A percentile compares a stretch with the other conserved stretches of the same genome.
Evolutionary conservation across 92 coral and sea anemone genomes (phyloP).

Genomic region (Metridium senile): DNA sequence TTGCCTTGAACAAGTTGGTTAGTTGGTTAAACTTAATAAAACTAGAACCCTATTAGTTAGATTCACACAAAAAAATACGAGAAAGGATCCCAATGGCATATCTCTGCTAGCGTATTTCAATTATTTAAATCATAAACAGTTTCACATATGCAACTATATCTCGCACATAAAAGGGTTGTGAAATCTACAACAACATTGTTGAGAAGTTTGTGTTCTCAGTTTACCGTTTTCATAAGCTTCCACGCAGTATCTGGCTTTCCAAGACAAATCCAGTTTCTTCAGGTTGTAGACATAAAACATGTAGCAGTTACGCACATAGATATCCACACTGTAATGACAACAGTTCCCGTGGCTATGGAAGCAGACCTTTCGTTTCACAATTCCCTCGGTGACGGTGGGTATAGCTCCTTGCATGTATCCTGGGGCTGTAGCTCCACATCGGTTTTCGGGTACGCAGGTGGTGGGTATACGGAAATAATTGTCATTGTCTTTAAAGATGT

Average conservation of each 20-base stretch:
- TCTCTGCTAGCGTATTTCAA: too few relatives aligned
- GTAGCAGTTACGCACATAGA: conserved; percentile 35
- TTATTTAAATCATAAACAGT: too few relatives aligned
- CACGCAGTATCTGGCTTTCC: conserved; percentile 34
- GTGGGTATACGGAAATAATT: conserved; percentile 18
- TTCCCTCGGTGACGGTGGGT: conserved; percentile 30
- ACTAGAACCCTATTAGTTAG: too few relatives aligned
- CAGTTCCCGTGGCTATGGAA: conserved; percentile 24
- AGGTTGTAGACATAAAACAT: conserved; percentile 26
- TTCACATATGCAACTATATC: background rate
- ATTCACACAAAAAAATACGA: too few relatives aligned
- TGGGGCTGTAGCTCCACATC: conserved; percentile 27
- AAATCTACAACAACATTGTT: background rate
- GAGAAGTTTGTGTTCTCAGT: too few relatives aligned
- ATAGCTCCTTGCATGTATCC: conserved; percentile 21
- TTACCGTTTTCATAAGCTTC: background rate
- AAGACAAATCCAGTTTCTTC: conserved; percentile 21
- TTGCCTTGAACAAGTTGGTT: too few relatives aligned
- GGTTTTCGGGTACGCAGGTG: conserved; percentile 6
- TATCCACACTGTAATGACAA: conserved; percentile 23
- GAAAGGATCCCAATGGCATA: too few relatives aligned
- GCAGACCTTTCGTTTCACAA: conserved; percentile 27
- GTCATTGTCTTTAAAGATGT: conserved; percentile 4
- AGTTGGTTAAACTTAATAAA: too few relatives aligned
- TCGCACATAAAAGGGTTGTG: background rate